Conservation (phyloP, 92 coral and sea anemone genomes). For the Ricordea florida region DNA sequence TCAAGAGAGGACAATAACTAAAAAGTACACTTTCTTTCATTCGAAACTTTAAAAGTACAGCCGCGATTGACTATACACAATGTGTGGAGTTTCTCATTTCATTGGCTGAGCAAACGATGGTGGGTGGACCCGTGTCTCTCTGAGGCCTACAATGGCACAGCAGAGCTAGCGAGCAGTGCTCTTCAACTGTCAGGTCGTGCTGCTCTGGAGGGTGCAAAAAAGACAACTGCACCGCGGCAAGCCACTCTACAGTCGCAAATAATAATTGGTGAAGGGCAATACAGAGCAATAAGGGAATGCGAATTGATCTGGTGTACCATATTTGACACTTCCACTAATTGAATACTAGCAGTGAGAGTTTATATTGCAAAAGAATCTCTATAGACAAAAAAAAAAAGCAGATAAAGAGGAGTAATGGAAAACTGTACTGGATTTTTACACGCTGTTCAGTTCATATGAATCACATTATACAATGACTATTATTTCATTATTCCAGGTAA, state of each 20-base stretch:
- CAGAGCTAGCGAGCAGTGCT: neutral
- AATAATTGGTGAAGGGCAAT: constrained; percentile 17
- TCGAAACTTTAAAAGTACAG: too few relatives aligned
- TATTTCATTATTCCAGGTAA: neutral
- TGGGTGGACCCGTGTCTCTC: neutral
- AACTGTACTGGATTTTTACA: neutral
- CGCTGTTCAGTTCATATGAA: too few relatives aligned
- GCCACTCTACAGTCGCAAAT: constrained; percentile 22
- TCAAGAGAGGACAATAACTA: too few relatives aligned
- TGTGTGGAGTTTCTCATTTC: neutral
- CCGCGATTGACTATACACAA: too few relatives aligned
- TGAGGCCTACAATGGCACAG: constrained; percentile 18
- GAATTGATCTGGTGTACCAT: constrained; percentile 23
- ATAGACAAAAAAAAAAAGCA: neutral
- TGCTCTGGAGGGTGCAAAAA: constrained; percentile 55
- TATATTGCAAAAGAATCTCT: neutral
- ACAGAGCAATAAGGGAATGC: constrained; percentile 31
- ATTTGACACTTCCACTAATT: constrained; percentile 13
- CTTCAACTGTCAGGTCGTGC: constrained; percentile 37
- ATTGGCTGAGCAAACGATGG: constrained; percentile 11
- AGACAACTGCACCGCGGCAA: neutral
- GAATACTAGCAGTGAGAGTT: neutral
- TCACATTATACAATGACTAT: neutral
- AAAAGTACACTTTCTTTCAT: too few relatives aligned
- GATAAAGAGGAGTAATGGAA: neutral